Evolutionary conservation across 1,140 invertebrate genomes (phyloP).

Genomic region (Trypoxylus dichotomus): DNA sequence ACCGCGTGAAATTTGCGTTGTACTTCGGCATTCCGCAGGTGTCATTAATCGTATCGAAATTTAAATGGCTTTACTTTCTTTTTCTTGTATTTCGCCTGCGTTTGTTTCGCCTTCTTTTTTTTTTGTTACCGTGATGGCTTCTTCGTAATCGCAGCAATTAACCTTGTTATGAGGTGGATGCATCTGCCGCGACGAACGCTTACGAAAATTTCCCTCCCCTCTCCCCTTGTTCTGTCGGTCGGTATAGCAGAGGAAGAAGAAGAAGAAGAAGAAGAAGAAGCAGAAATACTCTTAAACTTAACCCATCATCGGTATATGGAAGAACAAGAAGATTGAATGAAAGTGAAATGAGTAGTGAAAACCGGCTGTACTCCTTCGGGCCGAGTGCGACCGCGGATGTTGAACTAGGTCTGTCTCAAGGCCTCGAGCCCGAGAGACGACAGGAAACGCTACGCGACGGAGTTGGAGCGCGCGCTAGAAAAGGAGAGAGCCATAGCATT

Average conservation of each 20-base stretch:
- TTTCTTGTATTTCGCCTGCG: too few species aligned
- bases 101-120: too few species aligned
- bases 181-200: background rate
- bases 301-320: background rate
- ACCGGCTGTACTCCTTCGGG: constrained; percentile 18
- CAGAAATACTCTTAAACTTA: background rate
- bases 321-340: constrained; percentile 22
- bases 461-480: background rate
- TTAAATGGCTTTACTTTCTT: too few species aligned
- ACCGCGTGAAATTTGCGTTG: too few species aligned
- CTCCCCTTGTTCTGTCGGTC: background rate
- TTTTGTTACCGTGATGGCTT: too few species aligned
- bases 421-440: background rate
- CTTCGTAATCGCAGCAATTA: background rate
- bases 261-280: background rate
- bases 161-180: background rate
- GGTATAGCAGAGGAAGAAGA: too few species aligned
- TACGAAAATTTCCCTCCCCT: background rate
- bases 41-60: too few species aligned
- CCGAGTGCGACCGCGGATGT: constrained; percentile 3
- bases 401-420: constrained; percentile 23
- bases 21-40: too few species aligned
- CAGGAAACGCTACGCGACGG: background rate
- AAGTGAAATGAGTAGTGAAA: constrained; percentile 20
- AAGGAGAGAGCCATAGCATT: background rate